Percentiles rank a stretch among this genome's conserved stretches.
Evolutionary conservation across 2,113 vertebrate species (phyloP).

Genomic region (Equus przewalskii): DNA sequence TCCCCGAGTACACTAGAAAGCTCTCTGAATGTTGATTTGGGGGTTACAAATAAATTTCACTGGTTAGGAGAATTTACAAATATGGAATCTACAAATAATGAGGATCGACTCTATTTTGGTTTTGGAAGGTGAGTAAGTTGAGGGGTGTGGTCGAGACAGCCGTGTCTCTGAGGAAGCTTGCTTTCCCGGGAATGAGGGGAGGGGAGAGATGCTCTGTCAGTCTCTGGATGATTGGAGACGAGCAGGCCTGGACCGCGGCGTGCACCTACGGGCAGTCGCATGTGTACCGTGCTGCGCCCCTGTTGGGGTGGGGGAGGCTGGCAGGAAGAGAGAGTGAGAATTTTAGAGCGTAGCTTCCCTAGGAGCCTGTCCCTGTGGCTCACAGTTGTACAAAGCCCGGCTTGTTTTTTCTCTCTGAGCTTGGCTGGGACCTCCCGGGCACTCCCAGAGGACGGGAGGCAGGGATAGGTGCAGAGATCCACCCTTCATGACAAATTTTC

Average conservation of each 20-base stretch:
- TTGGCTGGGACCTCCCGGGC: neutral
- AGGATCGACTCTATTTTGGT: accelerated
- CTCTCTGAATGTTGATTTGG: neutral
- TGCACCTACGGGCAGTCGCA: no score
- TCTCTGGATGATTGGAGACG: neutral
- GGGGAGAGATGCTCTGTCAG: accelerated
- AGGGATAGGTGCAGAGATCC: neutral
- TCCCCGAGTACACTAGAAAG: accelerated
- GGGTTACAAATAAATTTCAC: neutral
- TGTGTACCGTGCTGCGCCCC: no score
- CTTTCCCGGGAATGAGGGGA: neutral
- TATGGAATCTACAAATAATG: neutral
- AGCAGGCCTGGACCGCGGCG: neutral
- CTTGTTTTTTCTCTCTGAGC: neutral
- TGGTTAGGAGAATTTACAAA: neutral
- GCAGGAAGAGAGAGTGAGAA: neutral
- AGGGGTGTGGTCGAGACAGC: neutral
- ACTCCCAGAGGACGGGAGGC: neutral
- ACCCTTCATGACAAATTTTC: neutral
- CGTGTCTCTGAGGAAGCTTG: accelerated
- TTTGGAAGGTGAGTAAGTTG: accelerated
- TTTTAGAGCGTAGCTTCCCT: neutral
- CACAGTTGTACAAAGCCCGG: accelerated
- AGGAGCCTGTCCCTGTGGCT: neutral
- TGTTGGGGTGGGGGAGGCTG: no score